A percentile compares a stretch with the other conserved stretches of the same genome.
Conservation (phyloP, 2,888 invertebrate genomes). For the Patella pellucida region DNA sequence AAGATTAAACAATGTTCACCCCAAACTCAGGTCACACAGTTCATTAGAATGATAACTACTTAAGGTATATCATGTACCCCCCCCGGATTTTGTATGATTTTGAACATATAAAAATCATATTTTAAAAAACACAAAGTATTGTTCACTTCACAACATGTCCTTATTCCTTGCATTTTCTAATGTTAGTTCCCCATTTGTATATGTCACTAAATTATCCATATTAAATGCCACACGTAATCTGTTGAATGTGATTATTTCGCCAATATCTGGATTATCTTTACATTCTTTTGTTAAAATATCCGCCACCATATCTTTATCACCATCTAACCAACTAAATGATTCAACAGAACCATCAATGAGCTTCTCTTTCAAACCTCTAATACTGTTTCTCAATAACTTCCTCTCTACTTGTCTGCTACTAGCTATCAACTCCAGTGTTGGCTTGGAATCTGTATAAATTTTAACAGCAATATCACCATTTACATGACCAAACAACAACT, state of each 20-base stretch:
- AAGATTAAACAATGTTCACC: too few relatives aligned
- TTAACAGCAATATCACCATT: not conserved
- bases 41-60: too few relatives aligned
- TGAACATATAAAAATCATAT: too few relatives aligned
- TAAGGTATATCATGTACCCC: too few relatives aligned
- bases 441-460: slow-evolving; percentile 5
- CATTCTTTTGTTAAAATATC: slow-evolving; percentile 5
- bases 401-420: slow-evolving; percentile 7
- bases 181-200: not conserved
- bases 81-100: too few relatives aligned
- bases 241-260: slow-evolving; percentile 2
- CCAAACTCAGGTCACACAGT: too few relatives aligned
- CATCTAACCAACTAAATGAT: slow-evolving; percentile 8
- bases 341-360: not conserved
- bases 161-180: not conserved
- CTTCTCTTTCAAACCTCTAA: slow-evolving; percentile 2
- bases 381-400: slow-evolving; percentile 10
- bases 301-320: slow-evolving; percentile 4
- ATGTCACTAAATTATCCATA: slow-evolving; percentile 7
- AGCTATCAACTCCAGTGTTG: not conserved
- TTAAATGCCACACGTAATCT: slow-evolving; percentile 6
- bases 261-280: not conserved
- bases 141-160: not conserved
- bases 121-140: not conserved
- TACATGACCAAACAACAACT: not conserved